phyloP scores from a whole-genome alignment of 2,888 invertebrate species.

The Ormyrus nitidulus region DNA sequence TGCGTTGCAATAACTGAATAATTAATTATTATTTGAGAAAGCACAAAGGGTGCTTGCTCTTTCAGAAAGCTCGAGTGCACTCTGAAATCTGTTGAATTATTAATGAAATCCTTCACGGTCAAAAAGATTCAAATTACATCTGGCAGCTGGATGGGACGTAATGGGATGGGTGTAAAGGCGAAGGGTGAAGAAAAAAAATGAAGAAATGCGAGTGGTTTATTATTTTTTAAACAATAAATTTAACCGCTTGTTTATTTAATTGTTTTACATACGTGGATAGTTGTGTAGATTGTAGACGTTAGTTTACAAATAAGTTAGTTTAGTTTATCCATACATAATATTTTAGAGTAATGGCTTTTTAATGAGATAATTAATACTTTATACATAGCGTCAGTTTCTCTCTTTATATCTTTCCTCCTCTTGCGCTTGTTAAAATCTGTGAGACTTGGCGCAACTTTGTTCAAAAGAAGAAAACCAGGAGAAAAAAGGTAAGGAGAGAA shows the following conservation, averaged over 20 bases:
- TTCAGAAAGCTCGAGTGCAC: conserved; percentile 15
- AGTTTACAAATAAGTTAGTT: conserved; percentile 74
- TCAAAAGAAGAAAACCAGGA: conserved; percentile 12
- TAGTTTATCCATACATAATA: conserved; percentile 69
- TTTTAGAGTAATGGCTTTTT: conserved; percentile 70
- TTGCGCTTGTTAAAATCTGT: conserved; percentile 21
- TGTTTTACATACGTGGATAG: conserved; percentile 74
- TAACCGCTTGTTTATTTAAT: conserved; percentile 74
- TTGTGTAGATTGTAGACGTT: conserved; percentile 72
- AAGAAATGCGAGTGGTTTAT: conserved; percentile 59
- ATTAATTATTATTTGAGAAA: conserved; percentile 35
- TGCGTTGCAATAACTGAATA: conserved; percentile 5
- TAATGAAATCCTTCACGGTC: conserved; percentile 16
- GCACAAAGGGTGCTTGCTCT: conserved; percentile 16
- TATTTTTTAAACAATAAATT: conserved; percentile 75
- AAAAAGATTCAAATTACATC: conserved; percentile 21
- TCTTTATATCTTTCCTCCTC: conserved; percentile 49
- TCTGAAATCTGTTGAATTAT: conserved; percentile 32
- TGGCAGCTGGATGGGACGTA: not conserved
- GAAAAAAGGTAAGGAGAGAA: conserved; percentile 20
- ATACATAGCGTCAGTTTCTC: conserved; percentile 65
- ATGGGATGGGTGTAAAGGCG: not conserved
- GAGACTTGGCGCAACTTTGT: conserved; percentile 17
- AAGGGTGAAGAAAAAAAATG: not conserved
- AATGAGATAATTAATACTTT: conserved; percentile 73